Evolutionary conservation across 1,140 invertebrate species (phyloP).

Genomic region (Oryctes rhinoceros): DNA sequence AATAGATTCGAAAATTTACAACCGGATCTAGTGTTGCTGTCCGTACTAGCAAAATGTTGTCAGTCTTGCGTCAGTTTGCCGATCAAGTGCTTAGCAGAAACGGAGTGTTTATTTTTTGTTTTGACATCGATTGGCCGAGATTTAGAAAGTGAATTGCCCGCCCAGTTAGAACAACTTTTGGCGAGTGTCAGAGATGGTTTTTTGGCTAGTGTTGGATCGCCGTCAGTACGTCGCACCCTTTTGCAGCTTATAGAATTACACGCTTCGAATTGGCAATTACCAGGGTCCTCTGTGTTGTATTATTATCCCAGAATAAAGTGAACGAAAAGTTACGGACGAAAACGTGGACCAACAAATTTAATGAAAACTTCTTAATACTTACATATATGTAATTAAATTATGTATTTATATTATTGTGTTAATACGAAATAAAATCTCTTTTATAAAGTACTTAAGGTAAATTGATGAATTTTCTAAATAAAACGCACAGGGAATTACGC

Average conservation of each 20-base stretch:
- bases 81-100: conserved; percentile 79
- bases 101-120: conserved; percentile 87
- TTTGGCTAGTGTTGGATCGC: conserved; percentile 71
- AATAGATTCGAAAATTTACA: conserved; percentile 73
- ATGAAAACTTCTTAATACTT: conserved; percentile 27
- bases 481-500: not conserved
- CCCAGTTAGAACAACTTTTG: conserved; percentile 79
- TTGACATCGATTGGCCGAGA: conserved; percentile 86
- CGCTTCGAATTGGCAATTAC: conserved; percentile 87
- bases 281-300: conserved; percentile 86
- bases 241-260: conserved; percentile 88
- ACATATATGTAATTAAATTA: conserved; percentile 34
- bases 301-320: conserved; percentile 80
- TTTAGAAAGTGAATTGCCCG: conserved; percentile 80
- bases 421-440: conserved; percentile 37
- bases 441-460: conserved; percentile 8
- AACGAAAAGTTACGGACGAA: conserved; percentile 31
- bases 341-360: conserved; percentile 39
- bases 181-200: conserved; percentile 85
- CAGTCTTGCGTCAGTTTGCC: conserved; percentile 82
- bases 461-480: not conserved
- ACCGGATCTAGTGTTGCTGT: conserved; percentile 77
- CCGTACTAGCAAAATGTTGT: conserved; percentile 84
- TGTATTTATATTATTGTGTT: conserved; percentile 37
- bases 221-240: conserved; percentile 79